Evolutionary conservation across 2,888 invertebrate genomes (phyloP).

Genomic region (Micropterix aruncella): DNA sequence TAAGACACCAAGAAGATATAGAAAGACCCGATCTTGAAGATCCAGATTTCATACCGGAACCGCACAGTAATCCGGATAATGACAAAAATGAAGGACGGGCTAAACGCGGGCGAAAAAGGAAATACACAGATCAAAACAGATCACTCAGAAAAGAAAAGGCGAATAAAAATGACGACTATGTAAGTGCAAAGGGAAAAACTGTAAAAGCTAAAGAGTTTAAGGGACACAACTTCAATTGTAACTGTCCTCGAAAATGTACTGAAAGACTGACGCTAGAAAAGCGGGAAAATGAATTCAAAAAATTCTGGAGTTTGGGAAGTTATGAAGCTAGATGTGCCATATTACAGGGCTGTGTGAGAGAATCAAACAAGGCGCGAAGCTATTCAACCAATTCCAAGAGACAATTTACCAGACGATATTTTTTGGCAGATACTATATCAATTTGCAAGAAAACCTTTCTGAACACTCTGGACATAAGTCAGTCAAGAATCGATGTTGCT

Average conservation of each 20-base stretch:
- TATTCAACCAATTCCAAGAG: conserved; percentile 1
- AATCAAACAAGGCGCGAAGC: conserved; percentile 1
- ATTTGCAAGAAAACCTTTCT: no score
- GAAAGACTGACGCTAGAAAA: conserved; percentile 1
- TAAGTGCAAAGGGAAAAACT: no score
- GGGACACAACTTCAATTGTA: no score
- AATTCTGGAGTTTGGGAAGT: conserved; percentile 1
- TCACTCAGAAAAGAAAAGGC: no score
- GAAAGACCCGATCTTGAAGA: conserved; percentile 3
- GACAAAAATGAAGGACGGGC: conserved; percentile 1
- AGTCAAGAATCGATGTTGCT: no score
- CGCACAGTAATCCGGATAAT: background rate
- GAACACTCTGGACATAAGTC: no score
- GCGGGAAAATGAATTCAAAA: conserved; percentile 1
- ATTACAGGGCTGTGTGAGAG: conserved; percentile 1
- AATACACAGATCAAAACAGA: background rate
- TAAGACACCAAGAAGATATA: conserved; percentile 1
- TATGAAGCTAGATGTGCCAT: conserved; percentile 2
- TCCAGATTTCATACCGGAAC: conserved; percentile 2
- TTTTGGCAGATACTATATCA: conserved; percentile 1
- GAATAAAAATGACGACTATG: no score
- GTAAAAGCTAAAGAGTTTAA: no score
- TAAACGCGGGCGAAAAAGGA: conserved; percentile 1
- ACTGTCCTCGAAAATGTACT: no score
- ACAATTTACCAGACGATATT: conserved; percentile 1